A percentile compares a stretch with the other conserved stretches of the same genome.
Evolutionary conservation across 2,888 invertebrate species (phyloP).

Genomic region (Heteromyza rotundicornis): DNA sequence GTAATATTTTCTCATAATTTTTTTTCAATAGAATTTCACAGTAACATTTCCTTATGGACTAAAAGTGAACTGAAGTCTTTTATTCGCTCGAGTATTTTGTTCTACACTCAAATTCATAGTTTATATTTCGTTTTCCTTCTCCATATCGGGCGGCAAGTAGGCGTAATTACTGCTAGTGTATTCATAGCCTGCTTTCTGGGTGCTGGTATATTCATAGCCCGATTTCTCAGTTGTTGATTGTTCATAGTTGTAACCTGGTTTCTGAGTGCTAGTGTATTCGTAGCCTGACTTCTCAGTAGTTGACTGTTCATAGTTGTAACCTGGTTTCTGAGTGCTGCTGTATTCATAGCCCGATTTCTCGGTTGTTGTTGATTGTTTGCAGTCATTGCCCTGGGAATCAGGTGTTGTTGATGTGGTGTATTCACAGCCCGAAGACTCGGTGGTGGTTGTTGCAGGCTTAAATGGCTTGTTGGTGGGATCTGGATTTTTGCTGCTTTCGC

Average conservation of each 20-base stretch:
- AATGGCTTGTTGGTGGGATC: no score
- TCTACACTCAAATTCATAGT: no score
- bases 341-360: no score
- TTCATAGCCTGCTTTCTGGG: background rate
- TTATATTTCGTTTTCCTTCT: constrained; percentile 1
- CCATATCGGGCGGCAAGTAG: background rate
- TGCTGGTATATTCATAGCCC: background rate
- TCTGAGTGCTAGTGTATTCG: background rate
- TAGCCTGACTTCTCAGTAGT: background rate
- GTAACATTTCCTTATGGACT: background rate
- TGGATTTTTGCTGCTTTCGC: background rate
- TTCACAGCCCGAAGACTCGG: background rate
- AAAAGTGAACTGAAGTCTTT: background rate
- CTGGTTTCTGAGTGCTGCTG: no score
- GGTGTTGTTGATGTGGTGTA: background rate
- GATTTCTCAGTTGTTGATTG: no score
- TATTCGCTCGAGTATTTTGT: no score
- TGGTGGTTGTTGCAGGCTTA: background rate
- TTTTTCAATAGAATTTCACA: no score
- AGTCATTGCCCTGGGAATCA: no score
- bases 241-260: no score
- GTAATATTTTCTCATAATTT: no score
- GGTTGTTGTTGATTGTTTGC: no score
- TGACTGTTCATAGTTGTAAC: background rate
- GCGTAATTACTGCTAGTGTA: background rate